Evolutionary conservation across 64 coral and sea anemone species (phyloP), one percentile per base, ranked within the genome.

Genomic region (Actinia tenebrosa): DNA sequence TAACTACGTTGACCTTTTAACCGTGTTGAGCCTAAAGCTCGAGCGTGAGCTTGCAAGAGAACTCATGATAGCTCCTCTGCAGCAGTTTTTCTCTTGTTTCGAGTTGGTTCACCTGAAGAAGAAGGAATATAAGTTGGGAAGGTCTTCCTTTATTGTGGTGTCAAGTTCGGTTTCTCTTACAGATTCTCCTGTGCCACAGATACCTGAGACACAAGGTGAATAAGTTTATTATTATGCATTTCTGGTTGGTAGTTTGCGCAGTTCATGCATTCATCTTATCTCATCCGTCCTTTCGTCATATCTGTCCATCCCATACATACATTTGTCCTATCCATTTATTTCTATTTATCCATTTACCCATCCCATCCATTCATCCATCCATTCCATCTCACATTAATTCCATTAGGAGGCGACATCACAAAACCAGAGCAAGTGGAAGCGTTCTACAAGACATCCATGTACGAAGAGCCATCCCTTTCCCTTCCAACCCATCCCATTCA

Each of bases 31-130:
- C 80, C 77, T 89, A 16, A 95, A 92, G 64, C 85, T 95, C 20
- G 96, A 99, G 84, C 89, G 96, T 81, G 90, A 92, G 16, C 78
- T 90, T 42, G 86, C 93, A 4, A 85, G 71, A 86, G 96, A 99
- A 9, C 84, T 92, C 60, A 94, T 95, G 80, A 92, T 88, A 0
- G 86, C 93, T 37, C 85, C 92, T 22, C 53, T 99, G 17, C 88
- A 92, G 43, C 90, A 91, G 77, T 95, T 95, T 69, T 99, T 99
- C 82, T 92, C 93, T 3, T 99, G 93, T 92, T 95, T 95, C 14
- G 90, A 94, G 82, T 71, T 93, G 56, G 95, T 89, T 10, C 94
- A 87, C 15, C 83, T 93, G 91, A 93, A 89, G 78, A 86, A 78
- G 64, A 96, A 87, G 61, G 88, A 87, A 53, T 84, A 61, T 22